Evolutionary conservation across 2,797 vertebrate species (phyloP).

Genomic region (Acanthiza pusilla): DNA sequence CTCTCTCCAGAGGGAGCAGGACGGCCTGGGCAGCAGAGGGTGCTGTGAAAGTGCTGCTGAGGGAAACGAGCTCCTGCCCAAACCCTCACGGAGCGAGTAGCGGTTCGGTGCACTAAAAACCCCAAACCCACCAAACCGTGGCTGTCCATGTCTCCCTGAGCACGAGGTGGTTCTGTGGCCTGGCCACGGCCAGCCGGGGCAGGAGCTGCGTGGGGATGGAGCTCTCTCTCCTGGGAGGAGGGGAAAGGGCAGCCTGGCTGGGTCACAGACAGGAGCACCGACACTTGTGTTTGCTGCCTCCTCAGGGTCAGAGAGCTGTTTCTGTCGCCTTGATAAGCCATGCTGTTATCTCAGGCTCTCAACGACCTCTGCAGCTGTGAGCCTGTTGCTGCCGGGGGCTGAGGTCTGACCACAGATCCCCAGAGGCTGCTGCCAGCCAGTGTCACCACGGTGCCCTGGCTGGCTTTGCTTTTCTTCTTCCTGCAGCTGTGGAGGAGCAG

Average conservation of each 20-base stretch:
- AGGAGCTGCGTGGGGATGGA: background rate
- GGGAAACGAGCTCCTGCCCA: background rate
- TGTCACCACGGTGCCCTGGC: rapidly evolving
- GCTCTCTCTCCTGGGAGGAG: background rate
- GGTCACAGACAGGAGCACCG: background rate
- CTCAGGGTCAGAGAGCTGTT: rapidly evolving
- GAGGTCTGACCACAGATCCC: background rate
- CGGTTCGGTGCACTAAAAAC: rapidly evolving
- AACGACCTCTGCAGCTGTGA: background rate
- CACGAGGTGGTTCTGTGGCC: background rate
- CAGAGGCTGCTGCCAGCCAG: background rate
- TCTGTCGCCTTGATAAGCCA: background rate
- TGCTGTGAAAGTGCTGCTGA: background rate
- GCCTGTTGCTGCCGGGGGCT: background rate
- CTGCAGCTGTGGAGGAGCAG: background rate
- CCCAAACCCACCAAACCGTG: rapidly evolving
- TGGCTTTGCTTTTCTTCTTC: background rate
- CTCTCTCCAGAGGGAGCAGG: background rate
- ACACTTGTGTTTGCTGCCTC: background rate
- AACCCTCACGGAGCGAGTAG: rapidly evolving
- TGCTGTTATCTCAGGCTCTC: background rate
- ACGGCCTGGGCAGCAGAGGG: background rate
- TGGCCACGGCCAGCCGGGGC: rapidly evolving
- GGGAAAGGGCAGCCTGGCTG: background rate
- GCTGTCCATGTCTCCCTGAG: background rate